A percentile compares a stretch with the other conserved stretches of the same genome.
Conservation (phyloP, 2,888 invertebrate genomes). For the Cinara cedri region DNA sequence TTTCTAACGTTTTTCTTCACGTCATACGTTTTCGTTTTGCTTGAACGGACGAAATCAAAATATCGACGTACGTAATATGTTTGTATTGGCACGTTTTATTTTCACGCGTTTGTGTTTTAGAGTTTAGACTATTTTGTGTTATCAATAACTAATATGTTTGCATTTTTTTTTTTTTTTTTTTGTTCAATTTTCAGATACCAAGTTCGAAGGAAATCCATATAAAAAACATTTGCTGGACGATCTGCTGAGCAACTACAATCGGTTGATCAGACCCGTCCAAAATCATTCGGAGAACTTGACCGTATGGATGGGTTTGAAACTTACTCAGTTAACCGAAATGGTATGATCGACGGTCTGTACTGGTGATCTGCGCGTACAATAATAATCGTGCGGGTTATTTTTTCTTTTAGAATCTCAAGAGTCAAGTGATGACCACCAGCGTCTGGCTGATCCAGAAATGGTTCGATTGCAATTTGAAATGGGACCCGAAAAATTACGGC, state of each 20-base stretch:
- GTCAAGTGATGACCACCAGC: constrained; percentile 93
- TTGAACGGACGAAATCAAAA: too few species aligned
- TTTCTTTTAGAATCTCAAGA: constrained; percentile 75
- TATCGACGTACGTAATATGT: too few species aligned
- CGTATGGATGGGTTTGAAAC: constrained; percentile 86
- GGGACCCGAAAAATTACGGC: constrained; percentile 90
- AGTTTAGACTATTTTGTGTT: too few species aligned
- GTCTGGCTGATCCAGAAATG: constrained; percentile 96
- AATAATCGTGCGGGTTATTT: too few species aligned
- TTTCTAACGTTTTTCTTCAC: too few species aligned
- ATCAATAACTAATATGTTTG: neutral
- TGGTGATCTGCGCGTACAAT: too few species aligned
- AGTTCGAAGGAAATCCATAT: constrained; percentile 85
- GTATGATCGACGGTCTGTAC: constrained; percentile 60
- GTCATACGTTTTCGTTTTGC: neutral
- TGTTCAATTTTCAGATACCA: constrained; percentile 30
- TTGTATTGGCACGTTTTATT: too few species aligned
- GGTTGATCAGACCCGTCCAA: constrained; percentile 89
- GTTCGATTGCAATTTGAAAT: constrained; percentile 86
- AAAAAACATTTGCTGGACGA: constrained; percentile 96
- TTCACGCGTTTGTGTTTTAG: too few species aligned
- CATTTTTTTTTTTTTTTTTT: neutral
- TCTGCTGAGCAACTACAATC: constrained; percentile 92
- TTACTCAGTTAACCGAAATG: constrained; percentile 89
- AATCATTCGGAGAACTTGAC: constrained; percentile 92